Percentiles rank a stretch among this genome's conserved stretches.
Evolutionary conservation across 2,797 vertebrate species (phyloP).

Genomic region (Aythya fuligula): DNA sequence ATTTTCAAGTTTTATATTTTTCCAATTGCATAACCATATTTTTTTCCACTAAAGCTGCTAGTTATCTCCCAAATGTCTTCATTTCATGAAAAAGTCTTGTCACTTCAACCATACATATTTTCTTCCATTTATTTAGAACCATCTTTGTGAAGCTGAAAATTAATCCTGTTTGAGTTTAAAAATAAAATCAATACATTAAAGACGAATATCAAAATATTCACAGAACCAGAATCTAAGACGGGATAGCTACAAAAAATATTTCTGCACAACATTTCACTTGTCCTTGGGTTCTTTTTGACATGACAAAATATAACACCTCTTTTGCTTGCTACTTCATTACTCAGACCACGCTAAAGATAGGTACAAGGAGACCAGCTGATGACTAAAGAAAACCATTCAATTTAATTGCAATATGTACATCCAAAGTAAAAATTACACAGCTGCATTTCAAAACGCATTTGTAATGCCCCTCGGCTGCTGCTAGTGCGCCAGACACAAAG

Average conservation of each 20-base stretch:
- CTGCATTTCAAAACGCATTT: background rate
- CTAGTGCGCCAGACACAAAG: background rate
- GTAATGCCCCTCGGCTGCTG: background rate
- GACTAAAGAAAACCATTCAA: constrained; percentile 18
- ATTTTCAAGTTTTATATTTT: background rate
- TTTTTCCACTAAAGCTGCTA: background rate
- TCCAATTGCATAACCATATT: background rate
- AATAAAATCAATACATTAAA: background rate
- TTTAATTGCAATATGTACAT: constrained; percentile 61
- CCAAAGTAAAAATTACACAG: constrained; percentile 44
- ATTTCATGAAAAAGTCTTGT: background rate
- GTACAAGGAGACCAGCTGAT: background rate
- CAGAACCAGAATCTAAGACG: background rate
- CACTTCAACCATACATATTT: background rate
- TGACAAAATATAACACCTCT: background rate
- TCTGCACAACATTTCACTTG: background rate
- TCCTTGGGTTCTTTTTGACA: background rate
- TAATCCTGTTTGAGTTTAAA: background rate
- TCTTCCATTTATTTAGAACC: background rate
- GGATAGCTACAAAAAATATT: background rate
- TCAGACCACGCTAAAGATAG: background rate
- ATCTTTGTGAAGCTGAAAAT: background rate
- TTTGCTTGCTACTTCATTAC: background rate
- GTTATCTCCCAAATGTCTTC: background rate
- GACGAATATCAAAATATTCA: background rate